Conservation (phyloP, 2,888 invertebrate species). For the Xestia rhomboidea region DNA sequence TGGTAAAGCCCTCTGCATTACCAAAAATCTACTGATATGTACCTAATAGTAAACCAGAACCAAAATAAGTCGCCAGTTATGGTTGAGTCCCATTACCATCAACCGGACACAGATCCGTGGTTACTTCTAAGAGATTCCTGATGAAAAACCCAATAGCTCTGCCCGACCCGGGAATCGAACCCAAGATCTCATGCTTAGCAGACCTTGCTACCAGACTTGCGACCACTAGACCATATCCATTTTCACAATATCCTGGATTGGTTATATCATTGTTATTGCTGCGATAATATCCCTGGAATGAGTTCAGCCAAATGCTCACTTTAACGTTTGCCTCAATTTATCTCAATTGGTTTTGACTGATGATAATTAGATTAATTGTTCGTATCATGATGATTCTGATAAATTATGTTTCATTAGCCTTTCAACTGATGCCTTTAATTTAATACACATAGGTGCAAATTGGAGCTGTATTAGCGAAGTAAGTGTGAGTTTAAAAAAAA, state of each 20-base stretch:
- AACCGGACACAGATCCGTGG: not conserved
- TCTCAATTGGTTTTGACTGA: slow-evolving; percentile 17
- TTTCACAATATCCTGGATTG: not conserved
- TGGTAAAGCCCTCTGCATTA: no score
- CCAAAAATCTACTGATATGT: no score
- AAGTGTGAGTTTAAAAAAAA: not conserved
- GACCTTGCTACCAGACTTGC: no score
- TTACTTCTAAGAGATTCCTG: not conserved
- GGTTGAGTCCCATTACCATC: not conserved
- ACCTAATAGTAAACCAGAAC: not conserved
- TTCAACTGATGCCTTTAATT: not conserved
- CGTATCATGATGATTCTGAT: not conserved
- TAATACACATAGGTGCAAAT: not conserved
- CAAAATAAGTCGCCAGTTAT: not conserved
- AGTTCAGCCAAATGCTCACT: not conserved
- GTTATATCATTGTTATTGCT: not conserved
- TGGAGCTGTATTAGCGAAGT: no score
- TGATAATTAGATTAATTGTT: slow-evolving; percentile 13
- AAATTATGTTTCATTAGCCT: not conserved
- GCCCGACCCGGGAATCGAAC: not conserved
- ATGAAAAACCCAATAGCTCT: not conserved
- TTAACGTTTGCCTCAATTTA: not conserved
- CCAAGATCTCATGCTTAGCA: not conserved
- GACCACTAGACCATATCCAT: not conserved
- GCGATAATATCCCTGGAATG: no score